Percentiles rank a stretch among this genome's conserved stretches.
Conservation (phyloP, 2,888 invertebrate species). For the Lasioglossum morio region DNA sequence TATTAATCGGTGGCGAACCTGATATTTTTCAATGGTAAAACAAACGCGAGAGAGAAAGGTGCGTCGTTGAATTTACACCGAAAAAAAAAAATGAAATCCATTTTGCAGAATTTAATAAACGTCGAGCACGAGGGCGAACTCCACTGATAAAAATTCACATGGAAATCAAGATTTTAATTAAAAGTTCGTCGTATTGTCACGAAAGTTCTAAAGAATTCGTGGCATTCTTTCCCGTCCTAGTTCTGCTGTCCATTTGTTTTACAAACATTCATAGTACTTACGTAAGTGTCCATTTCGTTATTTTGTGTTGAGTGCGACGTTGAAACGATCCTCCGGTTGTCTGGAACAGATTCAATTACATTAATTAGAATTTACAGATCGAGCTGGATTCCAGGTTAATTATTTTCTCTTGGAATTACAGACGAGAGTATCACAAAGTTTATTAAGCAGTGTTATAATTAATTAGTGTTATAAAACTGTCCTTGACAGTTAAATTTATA, state of each 20-base stretch:
- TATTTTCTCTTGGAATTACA: too few species aligned
- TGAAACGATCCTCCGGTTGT: neutral
- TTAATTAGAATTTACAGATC: neutral
- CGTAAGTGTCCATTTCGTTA: conserved; percentile 44
- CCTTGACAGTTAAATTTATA: neutral
- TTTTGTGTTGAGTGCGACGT: neutral
- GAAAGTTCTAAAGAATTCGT: neutral
- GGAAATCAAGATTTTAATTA: neutral
- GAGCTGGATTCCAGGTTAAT: too few species aligned
- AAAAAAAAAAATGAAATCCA: neutral
- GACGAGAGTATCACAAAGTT: neutral
- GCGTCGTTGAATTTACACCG: neutral
- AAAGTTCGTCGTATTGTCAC: neutral
- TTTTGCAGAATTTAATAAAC: neutral
- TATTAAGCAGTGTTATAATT: neutral
- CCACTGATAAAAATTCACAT: neutral
- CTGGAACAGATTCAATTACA: conserved; percentile 29
- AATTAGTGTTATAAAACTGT: neutral
- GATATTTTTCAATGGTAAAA: neutral
- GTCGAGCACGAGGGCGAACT: neutral
- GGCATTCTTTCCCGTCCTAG: neutral
- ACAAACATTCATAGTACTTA: conserved; percentile 23
- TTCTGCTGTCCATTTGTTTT: neutral
- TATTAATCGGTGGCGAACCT: neutral
- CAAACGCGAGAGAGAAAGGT: neutral